Base-by-base conservation (phyloP, 30 jellyfish, hydroid and myxozoan species). In the Cassiopea xamachana region DNA sequence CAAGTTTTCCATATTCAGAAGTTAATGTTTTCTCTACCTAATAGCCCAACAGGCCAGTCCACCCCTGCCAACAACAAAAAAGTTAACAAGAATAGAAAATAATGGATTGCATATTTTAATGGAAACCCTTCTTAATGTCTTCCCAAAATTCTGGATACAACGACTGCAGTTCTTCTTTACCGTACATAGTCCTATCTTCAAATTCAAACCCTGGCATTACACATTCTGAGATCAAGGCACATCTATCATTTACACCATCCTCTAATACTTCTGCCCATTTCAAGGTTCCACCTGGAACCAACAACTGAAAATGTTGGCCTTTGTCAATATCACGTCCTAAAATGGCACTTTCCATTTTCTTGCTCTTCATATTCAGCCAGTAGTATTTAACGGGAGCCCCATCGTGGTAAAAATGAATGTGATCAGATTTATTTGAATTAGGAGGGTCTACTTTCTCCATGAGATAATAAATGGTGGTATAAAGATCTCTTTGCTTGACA, bases 101-200 rank as follows among this genome's bases (percentile, higher is more conserved):
- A 64, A 7, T 64, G 74, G 2, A 64, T 64, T 4, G 74, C 5
- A 14, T 13, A 7, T 64, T 12, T 71, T 39, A 82, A 45, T 51
- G 81, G 64, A 82, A 85, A 2, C 87, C 87, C 19, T 60, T 72
- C 62, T 85, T 27, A 59, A 85, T 85, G 46, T 71, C 67, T 47
- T 85, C 93, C 93, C 93, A 85, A 64, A 71, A 75, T 64, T 73
- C 77, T 1, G 93, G 93, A 47, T 49, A 85, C 87, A 76, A 39
- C 10, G 79, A 46, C 45, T 85, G 44, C 73, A 85, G 43, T 43
- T 85, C 49, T 47, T 73, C 81, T 85, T 75, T 62, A 55, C 93
- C 75, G 79, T 71, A 50, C 69, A 85, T 55, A 5, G 87, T 71
- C 55, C 87, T 47, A 71, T 85, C 93, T 39, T 85, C 87, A 60